Evolutionary conservation across 2,888 invertebrate species (phyloP), one percentile per base, ranked within the genome.

Genomic region (Timandra comae): DNA sequence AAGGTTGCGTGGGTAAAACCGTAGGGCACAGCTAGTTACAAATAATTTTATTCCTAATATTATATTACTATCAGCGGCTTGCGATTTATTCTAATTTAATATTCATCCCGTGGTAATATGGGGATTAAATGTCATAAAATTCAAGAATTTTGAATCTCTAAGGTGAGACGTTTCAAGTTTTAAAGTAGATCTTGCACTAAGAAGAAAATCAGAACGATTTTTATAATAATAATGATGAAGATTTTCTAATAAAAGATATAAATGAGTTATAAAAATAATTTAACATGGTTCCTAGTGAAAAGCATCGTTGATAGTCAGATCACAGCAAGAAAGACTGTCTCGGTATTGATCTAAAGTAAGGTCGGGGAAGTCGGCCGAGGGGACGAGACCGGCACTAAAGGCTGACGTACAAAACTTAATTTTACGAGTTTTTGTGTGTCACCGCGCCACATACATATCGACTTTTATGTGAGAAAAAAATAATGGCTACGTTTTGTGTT

Each of bases 261-360:
- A n/a, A n/a, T n/a, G n/a, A n/a, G n/a, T n/a, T n/a, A n/a, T n/a
- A n/a, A n/a, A n/a, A n/a, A n/a, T n/a, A n/a, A n/a, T n/a, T n/a
- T n/a, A n/a, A n/a, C n/a, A n/a, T n/a, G n/a, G n/a, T n/a, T n/a
- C n/a, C n/a, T n/a, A n/a, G n/a, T n/a, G n/a, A n/a, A n/a, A n/a
- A n/a, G n/a, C 9, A 4, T 8, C 9, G 23, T 23, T 4, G 23
- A 2, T 8, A 61, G 44, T 47, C 45, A 49, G 51, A 39, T 46
- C 48, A 56, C 57, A 69, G 64, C 63, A 57, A 67, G 68, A 71
- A 68, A 66, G 68, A 67, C 3, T 16, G 66, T 59, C 68, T 70
- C 62, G 60, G 76, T 81, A 81, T 81, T 72, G 80, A 81, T 79
- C 76, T 69, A 50, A 51, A 63, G 64, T 61, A 60, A 58, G 61